Evolutionary conservation across 2,113 vertebrate genomes (phyloP), one percentile per base, ranked within the genome.

Genomic region (Embiotoca jacksoni): DNA sequence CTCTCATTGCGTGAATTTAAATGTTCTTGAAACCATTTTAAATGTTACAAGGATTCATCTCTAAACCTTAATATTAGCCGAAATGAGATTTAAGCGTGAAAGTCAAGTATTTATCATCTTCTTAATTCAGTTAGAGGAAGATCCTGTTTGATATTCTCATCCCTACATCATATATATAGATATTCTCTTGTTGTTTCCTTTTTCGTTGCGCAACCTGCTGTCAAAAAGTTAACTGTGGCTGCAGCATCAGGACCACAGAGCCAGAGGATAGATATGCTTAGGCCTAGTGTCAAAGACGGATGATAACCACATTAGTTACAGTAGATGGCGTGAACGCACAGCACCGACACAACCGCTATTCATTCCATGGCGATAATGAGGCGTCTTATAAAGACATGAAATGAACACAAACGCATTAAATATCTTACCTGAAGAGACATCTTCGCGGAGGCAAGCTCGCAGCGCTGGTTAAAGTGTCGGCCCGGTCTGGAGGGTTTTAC

Each of bases 371-470:
- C 35, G 13, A 63, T 0, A 0, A 37, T 15, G 0, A 6, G 7
- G 16, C 7, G 31, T 6, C 1, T n/a, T 1, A 15, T 1, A 1
- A 4, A 10, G 1, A 0, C 8, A n/a, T 16, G 0, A 41, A 36
- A 41, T 23, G 9, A 11, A 32, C 60, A n/a, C 1, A 55, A 55
- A 37, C 13, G 57, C 30, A 50, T 4, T 5, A 3, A 13, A 52
- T 3, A 6, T 1, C 10, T 81, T 88, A 92, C 92, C 91, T 87
- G 74, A 2, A 72, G 47, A 32, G 90, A 78, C 91, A 92, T 92
- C 52, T 80, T 79, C 0, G 55, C 55, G 8, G 59, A 15, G 55
- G 60, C 23, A 54, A 59, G 0, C 0, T 37, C 2, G 71, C 0
- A 0, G n/a, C 4, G 52, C 30, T 52, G 75, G 37, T 46, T n/a